Base-by-base conservation (phyloP, 64 coral and sea anemone genomes). In the Montipora foliosa region DNA sequence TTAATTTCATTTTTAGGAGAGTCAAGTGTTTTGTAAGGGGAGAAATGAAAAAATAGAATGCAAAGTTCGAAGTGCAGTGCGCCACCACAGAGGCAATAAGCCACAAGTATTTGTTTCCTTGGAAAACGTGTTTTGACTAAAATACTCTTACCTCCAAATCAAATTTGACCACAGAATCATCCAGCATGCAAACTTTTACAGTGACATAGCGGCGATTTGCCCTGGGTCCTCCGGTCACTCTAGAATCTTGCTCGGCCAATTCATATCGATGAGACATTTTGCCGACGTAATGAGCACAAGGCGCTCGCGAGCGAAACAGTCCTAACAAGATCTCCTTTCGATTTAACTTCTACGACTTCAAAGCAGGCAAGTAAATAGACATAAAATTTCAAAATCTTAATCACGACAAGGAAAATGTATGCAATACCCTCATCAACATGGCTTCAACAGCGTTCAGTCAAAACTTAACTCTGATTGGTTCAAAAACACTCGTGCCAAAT, bases 151-250 rank as follows among this genome's bases (percentile, higher is more conserved):
- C 95, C 95, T 97, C 92, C 77, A 97, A 73, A 66, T 97, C 95
- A 61, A 97, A 97, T 94, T 97, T 97, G 37, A 97, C 95, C 83
- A 97, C 89, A 78, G 95, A 94, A 84, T 97, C 95, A 67, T 97
- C 95, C 8, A 97, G 75, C 92, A 97, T 97, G 73, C 95, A 91
- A 58, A 97, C 95, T 97, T 97, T 97, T 17, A 97, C 88, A 62
- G 92, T 89, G 70, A 92, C 84, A 94, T 94, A 91, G 17, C 84
- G 92, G 49, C 95, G 92, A 91, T 85, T 77, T 87, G 82, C 49
- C 64, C 83, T 89, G 9, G 83, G 17, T 76, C 91, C 90, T 74
- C 85, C 85, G 61, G 77, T 82, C 7, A 20, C 44, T 60, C 57
- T 44, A 86, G 88, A 91, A 84, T 93, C 95, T 92, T 88, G 92